phyloP scores from a whole-genome alignment of 2,888 invertebrate species.

The Cataglyphis albicans region DNA sequence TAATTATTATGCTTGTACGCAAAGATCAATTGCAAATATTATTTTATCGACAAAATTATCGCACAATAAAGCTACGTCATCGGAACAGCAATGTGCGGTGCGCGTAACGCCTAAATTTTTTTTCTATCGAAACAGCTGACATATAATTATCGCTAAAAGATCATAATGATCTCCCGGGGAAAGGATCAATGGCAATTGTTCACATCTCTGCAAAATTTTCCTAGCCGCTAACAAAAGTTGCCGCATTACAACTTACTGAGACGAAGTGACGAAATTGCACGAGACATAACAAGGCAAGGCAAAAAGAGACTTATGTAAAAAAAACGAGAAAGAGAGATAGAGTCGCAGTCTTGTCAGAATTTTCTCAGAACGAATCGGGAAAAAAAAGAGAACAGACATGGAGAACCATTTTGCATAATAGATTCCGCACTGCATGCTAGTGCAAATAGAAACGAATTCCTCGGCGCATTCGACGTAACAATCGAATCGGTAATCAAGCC shows the following conservation, averaged over 20 bases:
- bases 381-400: slow-evolving; percentile 25
- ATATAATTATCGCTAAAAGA: slow-evolving; percentile 77
- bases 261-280: slow-evolving; percentile 49
- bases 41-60: neutral
- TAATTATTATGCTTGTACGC: neutral
- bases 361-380: slow-evolving; percentile 53
- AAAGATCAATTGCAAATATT: neutral
- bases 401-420: slow-evolving; percentile 74
- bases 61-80: neutral
- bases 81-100: neutral
- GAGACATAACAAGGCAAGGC: neutral
- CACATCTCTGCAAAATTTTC: slow-evolving; percentile 69
- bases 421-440: slow-evolving; percentile 68
- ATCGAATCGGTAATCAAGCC: slow-evolving; percentile 83
- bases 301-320: neutral
- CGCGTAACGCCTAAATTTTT: slow-evolving; percentile 41
- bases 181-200: slow-evolving; percentile 64
- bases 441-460: slow-evolving; percentile 78
- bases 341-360: slow-evolving; percentile 14
- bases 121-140: slow-evolving; percentile 65
- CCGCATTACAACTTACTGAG: slow-evolving; percentile 75
- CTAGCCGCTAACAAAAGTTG: slow-evolving; percentile 76
- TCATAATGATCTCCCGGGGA: slow-evolving; percentile 73
- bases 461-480: slow-evolving; percentile 79
- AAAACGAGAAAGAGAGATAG: slow-evolving; percentile 38